phyloP scores from a whole-genome alignment of 2,113 vertebrate genomes.

The Indicator indicator region DNA sequence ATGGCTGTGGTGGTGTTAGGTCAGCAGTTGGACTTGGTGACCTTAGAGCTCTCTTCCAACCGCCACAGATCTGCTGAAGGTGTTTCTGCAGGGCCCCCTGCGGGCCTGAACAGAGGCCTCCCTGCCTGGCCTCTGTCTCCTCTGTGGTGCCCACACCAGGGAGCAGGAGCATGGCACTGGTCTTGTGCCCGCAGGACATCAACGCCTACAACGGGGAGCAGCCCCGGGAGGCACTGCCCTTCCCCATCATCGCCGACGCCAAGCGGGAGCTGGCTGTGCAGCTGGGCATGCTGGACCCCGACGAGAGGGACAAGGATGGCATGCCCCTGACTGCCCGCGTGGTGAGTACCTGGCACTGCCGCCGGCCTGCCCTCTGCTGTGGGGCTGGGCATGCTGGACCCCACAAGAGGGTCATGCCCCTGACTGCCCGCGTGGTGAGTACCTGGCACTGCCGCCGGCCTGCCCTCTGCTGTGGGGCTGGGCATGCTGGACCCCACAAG shows the following conservation, averaged over 20 bases:
- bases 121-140: not conserved
- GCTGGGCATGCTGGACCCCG: constrained; percentile 96
- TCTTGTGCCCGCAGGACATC: constrained; percentile 84
- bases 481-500: too few relatives aligned
- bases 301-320: constrained; percentile 88
- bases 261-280: constrained; percentile 86
- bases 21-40: too few relatives aligned
- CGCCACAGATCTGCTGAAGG: not conserved
- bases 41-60: too few relatives aligned
- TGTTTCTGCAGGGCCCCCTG: not conserved
- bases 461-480: too few relatives aligned
- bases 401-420: too few relatives aligned
- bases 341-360: constrained; percentile 76
- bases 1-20: too few relatives aligned
- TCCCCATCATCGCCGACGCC: constrained; percentile 94
- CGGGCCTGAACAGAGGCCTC: not conserved
- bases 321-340: constrained; percentile 93
- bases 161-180: fast-evolving
- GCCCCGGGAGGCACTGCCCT: constrained; percentile 80
- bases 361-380: fast-evolving
- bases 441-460: too few relatives aligned
- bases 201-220: constrained; percentile 79
- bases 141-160: not conserved
- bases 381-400: not conserved
- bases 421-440: too few relatives aligned